Evolutionary conservation across 1,140 invertebrate genomes (phyloP).

Genomic region (Luehdorfia chinensis): DNA sequence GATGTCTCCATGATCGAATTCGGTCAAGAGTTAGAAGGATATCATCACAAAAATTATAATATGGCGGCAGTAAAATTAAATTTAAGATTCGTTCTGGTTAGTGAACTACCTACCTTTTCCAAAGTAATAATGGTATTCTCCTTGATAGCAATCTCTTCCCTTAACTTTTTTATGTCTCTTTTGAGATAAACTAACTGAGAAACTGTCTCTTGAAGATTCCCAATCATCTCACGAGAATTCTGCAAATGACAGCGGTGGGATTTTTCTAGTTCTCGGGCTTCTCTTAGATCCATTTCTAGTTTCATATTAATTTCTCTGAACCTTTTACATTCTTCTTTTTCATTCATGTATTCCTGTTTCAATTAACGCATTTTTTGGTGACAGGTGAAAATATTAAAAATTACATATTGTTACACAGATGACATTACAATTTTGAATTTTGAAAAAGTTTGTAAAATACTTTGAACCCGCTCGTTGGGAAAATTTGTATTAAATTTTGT

Average conservation of each 20-base stretch:
- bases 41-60: too few relatives aligned
- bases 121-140: conserved; percentile 43
- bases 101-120: conserved; percentile 43
- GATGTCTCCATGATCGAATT: too few relatives aligned
- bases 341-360: conserved; percentile 43
- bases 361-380: background rate
- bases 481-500: background rate
- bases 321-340: conserved; percentile 50
- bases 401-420: background rate
- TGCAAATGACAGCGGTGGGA: conserved; percentile 58
- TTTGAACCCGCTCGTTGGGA: conserved; percentile 34
- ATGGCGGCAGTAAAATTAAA: too few relatives aligned
- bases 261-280: conserved; percentile 56
- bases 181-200: conserved; percentile 67
- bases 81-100: too few relatives aligned
- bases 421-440: conserved; percentile 59
- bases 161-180: conserved; percentile 60
- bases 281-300: conserved; percentile 56
- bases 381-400: conserved; percentile 1
- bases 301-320: conserved; percentile 48
- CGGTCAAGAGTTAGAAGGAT: too few relatives aligned
- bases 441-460: conserved; percentile 44
- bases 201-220: conserved; percentile 65
- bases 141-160: conserved; percentile 53
- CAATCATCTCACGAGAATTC: conserved; percentile 65